Base-by-base conservation (phyloP, 2,113 vertebrate species). In the Boleophthalmus pectinirostris region DNA sequence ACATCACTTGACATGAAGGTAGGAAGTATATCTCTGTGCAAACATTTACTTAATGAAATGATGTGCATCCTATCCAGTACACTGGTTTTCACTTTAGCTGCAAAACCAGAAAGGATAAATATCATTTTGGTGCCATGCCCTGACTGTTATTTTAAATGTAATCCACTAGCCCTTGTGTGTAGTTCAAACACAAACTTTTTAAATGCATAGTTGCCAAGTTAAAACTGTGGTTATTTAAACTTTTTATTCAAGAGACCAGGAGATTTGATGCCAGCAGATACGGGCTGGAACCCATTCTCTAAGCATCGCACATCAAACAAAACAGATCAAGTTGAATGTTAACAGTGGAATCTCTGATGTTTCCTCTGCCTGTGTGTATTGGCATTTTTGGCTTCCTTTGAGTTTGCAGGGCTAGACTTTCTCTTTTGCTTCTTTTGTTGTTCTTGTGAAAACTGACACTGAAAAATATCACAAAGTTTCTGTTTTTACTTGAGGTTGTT, bases 311-410 rank as follows among this genome's bases (percentile, higher is more conserved):
- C 82, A 89, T 91, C 87, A 89, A 87, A 89, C 84, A 82, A 89
- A 81, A 67, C 81, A 81, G 88, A 91, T 92, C 88, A 92, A 92
- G 84, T 82, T 73, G 76, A 79, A 87, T 67, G 82, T 78, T 87
- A 86, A 80, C 68, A 88, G 83, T 70, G 82, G 64, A 87, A 84
- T 80, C 70, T 88, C 54, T 85, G 74, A 79, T 80, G 69, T 75
- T 81, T 74, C 46, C 51, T 23, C 57, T 49, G 56, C 73, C 70
- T 67, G 68, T 78, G 70, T 69, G 45, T 73, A 64, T 64, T 64
- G 61, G 74, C 24, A 74, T 65, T 38, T 69, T 16, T 24, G 33
- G 43, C n/a, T 33, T 49, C 45, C 45, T 66, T n/a, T 69, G n/a
- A 76, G 15, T 69, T 14, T 66, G n/a, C 61, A 25, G 58, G 66